Conservation (phyloP, 1,140 invertebrate species). For the Tetranychus cinnabarinus region DNA sequence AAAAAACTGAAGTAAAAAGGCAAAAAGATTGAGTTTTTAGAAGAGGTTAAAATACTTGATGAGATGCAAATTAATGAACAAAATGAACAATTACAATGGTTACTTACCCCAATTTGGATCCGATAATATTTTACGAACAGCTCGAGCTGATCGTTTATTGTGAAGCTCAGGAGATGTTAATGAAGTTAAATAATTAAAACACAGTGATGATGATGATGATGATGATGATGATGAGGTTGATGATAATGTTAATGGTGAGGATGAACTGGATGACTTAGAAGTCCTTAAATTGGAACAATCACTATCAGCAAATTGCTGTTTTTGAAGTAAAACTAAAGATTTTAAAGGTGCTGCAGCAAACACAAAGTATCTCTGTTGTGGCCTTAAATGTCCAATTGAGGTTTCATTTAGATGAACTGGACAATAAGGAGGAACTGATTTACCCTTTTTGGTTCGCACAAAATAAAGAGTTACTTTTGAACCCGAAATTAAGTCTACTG, state of each 20-base stretch:
- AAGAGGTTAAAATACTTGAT: not conserved
- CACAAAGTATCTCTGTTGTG: conserved; percentile 8
- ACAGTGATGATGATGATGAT: not conserved
- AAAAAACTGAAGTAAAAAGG: too few species aligned
- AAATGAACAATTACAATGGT: not conserved
- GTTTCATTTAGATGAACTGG: conserved; percentile 1
- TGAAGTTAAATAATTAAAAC: not conserved
- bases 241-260: not conserved
- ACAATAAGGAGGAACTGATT: conserved; percentile 3
- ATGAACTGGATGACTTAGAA: not conserved
- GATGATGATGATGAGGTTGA: not conserved
- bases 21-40: not conserved
- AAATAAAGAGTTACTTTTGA: conserved; percentile 7
- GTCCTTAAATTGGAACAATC: not conserved
- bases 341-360: conserved; percentile 8
- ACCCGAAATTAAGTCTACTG: not conserved
- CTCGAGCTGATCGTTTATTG: conserved; percentile 1
- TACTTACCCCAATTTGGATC: conserved; percentile 8
- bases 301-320: not conserved
- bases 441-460: not conserved
- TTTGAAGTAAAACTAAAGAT: not conserved
- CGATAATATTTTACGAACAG: conserved; percentile 7
- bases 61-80: not conserved
- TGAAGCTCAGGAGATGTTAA: conserved; percentile 6
- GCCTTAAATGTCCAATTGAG: not conserved